Percentiles rank a stretch among this genome's conserved stretches.
These are phyloP conservation scores for Euzophera pinguis DNA, from an alignment of 2,888 invertebrate species.

Conservation along the genomic window DNA sequence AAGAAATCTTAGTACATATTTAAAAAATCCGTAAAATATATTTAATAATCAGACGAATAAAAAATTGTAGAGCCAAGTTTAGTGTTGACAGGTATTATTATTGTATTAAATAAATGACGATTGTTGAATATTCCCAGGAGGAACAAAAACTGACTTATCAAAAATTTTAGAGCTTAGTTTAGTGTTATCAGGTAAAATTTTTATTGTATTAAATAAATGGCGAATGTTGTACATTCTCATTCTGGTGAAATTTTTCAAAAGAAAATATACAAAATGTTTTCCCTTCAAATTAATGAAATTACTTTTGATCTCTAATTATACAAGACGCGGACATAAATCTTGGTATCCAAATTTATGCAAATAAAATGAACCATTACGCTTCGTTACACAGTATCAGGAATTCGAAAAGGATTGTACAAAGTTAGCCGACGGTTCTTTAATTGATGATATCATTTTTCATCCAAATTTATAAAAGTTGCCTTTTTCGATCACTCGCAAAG, in stretches of 20 bases:
- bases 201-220: too few relatives aligned
- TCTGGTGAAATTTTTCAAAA: not conserved
- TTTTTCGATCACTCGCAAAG: constrained; percentile 22
- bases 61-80: too few relatives aligned
- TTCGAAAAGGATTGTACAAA: constrained; percentile 58
- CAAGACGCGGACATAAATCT: constrained; percentile 55
- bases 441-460: constrained; percentile 50
- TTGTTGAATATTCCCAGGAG: too few relatives aligned
- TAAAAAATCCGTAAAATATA: too few relatives aligned
- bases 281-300: constrained; percentile 27
- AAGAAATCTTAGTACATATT: not conserved
- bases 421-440: constrained; percentile 47
- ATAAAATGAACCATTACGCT: constrained; percentile 68
- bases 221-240: too few relatives aligned
- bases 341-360: constrained; percentile 68
- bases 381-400: constrained; percentile 66
- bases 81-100: too few relatives aligned
- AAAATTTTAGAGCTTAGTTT: too few relatives aligned
- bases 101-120: too few relatives aligned
- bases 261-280: constrained; percentile 20
- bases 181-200: too few relatives aligned
- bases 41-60: too few relatives aligned
- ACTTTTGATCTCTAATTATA: constrained; percentile 47
- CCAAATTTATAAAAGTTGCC: constrained; percentile 32
- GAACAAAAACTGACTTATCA: too few relatives aligned